A percentile compares a stretch with the other conserved stretches of the same genome.
These are phyloP conservation scores for Pachycephala philippinensis DNA, from an alignment of 2,113 vertebrate genomes.

Conservation along the genomic window DNA sequence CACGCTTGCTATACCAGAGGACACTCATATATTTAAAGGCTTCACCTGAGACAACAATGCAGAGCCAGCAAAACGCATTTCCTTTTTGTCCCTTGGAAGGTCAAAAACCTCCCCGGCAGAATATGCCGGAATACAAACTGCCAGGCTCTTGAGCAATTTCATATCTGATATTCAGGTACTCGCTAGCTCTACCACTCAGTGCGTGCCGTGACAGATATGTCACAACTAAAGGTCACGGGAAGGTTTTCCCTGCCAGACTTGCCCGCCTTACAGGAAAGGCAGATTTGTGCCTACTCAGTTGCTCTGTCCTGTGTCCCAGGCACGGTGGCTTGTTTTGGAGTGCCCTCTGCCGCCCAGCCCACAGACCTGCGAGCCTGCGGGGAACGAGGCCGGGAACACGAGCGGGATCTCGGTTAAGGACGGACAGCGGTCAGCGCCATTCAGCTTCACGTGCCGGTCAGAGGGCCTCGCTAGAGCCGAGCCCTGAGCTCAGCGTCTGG, in stretches of 20 bases:
- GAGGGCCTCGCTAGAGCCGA: background rate
- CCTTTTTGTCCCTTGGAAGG: background rate
- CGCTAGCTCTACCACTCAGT: background rate
- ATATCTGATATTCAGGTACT: slow-evolving; percentile 18
- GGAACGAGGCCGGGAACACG: background rate
- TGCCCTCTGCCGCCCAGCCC: slow-evolving; percentile 28
- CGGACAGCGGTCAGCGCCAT: background rate
- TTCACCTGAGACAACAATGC: background rate
- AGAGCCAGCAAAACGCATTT: background rate
- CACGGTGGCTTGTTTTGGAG: background rate
- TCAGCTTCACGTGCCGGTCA: background rate
- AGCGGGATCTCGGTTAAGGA: background rate
- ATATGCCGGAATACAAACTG: background rate
- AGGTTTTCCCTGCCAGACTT: background rate
- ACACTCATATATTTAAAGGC: background rate
- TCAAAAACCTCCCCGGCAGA: background rate
- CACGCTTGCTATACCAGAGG: background rate
- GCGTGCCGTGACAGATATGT: background rate
- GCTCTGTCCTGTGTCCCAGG: background rate
- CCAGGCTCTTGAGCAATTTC: background rate
- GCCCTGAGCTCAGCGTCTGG: background rate
- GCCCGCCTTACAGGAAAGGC: background rate
- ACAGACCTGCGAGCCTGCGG: background rate
- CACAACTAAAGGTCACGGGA: slow-evolving; percentile 14
- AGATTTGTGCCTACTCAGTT: background rate